These are phyloP conservation scores for Steinernema feltiae DNA, from an alignment of 1,140 invertebrate species.

Conservation along the genomic window DNA sequence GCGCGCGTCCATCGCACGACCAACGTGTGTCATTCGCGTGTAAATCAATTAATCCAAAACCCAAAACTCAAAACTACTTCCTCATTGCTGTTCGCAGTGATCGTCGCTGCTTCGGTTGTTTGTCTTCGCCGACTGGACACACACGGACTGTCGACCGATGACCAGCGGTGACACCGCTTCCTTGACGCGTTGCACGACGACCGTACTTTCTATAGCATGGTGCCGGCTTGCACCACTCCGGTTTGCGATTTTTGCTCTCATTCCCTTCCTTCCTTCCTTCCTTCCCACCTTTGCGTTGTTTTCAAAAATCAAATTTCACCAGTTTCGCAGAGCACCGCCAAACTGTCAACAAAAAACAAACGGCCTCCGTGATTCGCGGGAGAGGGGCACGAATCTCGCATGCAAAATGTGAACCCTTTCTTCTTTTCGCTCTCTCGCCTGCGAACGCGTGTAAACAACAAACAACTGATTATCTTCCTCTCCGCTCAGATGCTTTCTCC, in stretches of 20 bases:
- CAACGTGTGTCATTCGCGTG: too few relatives aligned
- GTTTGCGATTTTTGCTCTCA: background rate
- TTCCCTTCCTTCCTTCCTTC: too few relatives aligned
- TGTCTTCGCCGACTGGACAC: background rate
- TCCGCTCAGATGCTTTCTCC: background rate
- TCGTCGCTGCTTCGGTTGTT: background rate
- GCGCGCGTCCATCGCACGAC: too few relatives aligned
- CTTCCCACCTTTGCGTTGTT: too few relatives aligned
- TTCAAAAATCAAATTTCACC: too few relatives aligned
- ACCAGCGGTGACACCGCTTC: background rate
- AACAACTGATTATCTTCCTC: background rate
- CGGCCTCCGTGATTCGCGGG: background rate
- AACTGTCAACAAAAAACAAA: background rate
- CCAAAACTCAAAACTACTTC: background rate
- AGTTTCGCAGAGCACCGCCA: background rate
- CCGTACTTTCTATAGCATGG: background rate
- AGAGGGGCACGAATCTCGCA: too few relatives aligned
- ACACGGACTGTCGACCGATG: too few relatives aligned
- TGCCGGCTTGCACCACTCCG: background rate
- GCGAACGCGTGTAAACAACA: background rate
- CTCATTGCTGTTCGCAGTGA: background rate
- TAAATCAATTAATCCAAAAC: background rate
- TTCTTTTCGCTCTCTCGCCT: background rate
- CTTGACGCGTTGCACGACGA: background rate
- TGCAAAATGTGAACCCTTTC: too few relatives aligned